phyloP scores from a whole-genome alignment of 2,888 invertebrate genomes.

The Scaptomyza reducta region DNA sequence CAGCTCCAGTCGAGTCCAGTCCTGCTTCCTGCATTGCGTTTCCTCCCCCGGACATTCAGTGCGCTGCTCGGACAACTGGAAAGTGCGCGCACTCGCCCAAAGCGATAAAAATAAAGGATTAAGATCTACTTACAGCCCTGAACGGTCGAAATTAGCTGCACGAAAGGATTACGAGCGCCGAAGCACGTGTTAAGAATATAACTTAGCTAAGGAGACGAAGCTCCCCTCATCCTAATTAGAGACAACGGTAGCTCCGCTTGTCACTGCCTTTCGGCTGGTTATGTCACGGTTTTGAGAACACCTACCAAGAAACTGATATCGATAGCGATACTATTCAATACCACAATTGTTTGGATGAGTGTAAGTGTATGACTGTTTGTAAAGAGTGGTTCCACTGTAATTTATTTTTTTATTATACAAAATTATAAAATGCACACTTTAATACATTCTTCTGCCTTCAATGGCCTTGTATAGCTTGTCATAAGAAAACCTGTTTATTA shows the following conservation, averaged over 20 bases:
- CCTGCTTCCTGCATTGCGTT: slow-evolving; percentile 3
- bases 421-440: no score
- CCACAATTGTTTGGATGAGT: no score
- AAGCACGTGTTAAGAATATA: slow-evolving; percentile 70
- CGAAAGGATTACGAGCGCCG: slow-evolving; percentile 64
- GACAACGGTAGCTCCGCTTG: slow-evolving; percentile 69
- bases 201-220: slow-evolving; percentile 34
- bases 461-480: no score
- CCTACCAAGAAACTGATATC: slow-evolving; percentile 52
- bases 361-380: no score
- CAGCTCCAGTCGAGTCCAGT: slow-evolving; percentile 23
- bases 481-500: no score
- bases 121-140: slow-evolving; percentile 60
- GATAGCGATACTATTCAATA: background rate
- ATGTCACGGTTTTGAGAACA: slow-evolving; percentile 25
- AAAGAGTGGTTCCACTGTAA: no score
- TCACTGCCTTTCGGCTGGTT: slow-evolving; percentile 41
- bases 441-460: no score
- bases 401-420: no score
- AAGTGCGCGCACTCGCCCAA: slow-evolving; percentile 57
- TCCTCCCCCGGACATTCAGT: background rate
- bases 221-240: slow-evolving; percentile 49
- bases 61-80: slow-evolving; percentile 41
- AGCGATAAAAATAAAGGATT: slow-evolving; percentile 79
- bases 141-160: slow-evolving; percentile 69